Evolutionary conservation across 2,113 vertebrate genomes (phyloP).

Genomic region (Elephas maximus): DNA sequence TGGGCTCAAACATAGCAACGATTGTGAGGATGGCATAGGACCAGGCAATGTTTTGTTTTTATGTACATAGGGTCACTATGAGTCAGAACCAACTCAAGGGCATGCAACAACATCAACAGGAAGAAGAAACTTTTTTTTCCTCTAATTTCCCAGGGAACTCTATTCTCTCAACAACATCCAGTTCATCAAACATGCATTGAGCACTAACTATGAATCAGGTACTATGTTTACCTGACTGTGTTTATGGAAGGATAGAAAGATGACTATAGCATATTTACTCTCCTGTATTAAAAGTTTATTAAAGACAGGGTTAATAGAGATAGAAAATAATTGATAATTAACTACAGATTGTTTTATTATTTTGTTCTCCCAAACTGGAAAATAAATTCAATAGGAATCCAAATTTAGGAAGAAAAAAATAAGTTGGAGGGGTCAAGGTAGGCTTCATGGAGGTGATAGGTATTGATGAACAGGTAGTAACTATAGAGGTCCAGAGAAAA

Average conservation of each 20-base stretch:
- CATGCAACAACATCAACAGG: too few relatives aligned
- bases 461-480: not conserved
- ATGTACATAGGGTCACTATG: not conserved
- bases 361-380: not conserved
- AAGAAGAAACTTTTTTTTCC: not conserved
- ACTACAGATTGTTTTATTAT: not conserved
- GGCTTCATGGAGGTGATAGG: not conserved
- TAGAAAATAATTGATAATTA: not conserved
- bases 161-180: not conserved
- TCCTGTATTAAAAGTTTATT: not conserved
- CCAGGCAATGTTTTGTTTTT: too few relatives aligned
- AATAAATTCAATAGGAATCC: not conserved
- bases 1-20: too few relatives aligned
- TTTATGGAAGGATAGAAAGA: not conserved
- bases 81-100: too few relatives aligned
- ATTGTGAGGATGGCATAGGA: too few relatives aligned
- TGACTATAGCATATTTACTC: not conserved
- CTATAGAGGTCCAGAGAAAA: not conserved
- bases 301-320: not conserved
- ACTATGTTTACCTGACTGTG: not conserved
- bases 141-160: not conserved
- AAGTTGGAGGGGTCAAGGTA: not conserved
- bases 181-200: conserved; percentile 1
- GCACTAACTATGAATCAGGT: not conserved
- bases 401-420: not conserved